Evolutionary conservation across 1,140 invertebrate genomes (phyloP).

Genomic region (Cotesia glomerata): DNA sequence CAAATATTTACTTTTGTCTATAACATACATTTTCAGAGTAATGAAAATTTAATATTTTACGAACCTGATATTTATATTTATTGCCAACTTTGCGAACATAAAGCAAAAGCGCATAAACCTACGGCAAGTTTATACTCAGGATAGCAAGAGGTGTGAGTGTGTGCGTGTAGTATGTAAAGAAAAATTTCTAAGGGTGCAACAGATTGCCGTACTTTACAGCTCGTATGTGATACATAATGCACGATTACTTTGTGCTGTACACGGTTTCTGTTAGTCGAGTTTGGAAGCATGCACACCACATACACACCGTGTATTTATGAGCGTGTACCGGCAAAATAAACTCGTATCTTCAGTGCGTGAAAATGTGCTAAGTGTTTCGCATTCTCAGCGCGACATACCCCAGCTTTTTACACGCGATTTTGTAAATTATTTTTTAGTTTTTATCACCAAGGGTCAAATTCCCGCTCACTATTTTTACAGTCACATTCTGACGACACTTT

Average conservation of each 20-base stretch:
- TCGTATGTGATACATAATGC: slow-evolving; percentile 45
- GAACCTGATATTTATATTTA: no score
- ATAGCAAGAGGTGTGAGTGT: background rate
- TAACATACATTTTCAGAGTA: no score
- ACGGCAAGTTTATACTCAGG: no score
- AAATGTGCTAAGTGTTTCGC: slow-evolving; percentile 23
- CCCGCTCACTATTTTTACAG: no score
- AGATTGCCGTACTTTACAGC: slow-evolving; percentile 34
- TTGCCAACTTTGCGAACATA: no score
- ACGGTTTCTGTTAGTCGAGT: background rate
- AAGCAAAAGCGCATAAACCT: no score
- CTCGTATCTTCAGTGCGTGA: slow-evolving; percentile 16
- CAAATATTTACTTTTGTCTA: no score
- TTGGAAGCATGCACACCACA: background rate
- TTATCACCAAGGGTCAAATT: background rate
- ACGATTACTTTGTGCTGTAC: slow-evolving; percentile 17
- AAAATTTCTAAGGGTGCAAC: slow-evolving; percentile 34
- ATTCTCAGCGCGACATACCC: background rate
- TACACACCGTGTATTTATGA: background rate
- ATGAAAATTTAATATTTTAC: no score
- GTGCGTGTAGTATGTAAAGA: background rate
- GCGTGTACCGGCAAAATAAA: slow-evolving; percentile 14
- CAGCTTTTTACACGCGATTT: background rate
- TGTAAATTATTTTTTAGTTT: background rate
- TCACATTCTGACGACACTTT: no score